Evolutionary conservation across 2,888 invertebrate species (phyloP), one percentile per base, ranked within the genome.

Genomic region (Epistrophella euchroma): DNA sequence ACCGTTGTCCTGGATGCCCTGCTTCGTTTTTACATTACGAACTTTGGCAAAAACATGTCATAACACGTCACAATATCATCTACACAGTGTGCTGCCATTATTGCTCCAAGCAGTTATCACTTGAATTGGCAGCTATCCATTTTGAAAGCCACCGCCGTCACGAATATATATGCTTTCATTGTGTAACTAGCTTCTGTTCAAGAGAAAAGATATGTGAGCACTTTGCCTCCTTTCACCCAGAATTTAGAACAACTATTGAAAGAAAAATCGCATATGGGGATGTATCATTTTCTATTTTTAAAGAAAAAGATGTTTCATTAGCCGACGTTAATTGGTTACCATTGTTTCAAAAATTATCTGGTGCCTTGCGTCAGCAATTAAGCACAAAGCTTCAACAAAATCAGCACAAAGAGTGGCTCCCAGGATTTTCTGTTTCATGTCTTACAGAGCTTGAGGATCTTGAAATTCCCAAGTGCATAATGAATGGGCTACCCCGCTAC

Each of bases 41-140:
- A 2, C 56, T 89, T 7, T 90, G 89, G 90, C 50, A 76, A 22
- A 85, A 80, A 2, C 90, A 89, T 35, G 84, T 90, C 80, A 75
- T 15, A 9, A n/a, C 43, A 7, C 88, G 89, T 0, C 90, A 90
- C 64, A 52, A 71, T n/a, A 64, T 79, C 5, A 22, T 4, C 1
- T 15, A 43, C 2, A 17, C 7, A 9, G 43, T 66, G 1, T 15
- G n/a, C 0, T 84, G 84, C 4, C 74, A 71, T 13, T 71, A 84
- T 32, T 84, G 84, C 11, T 15, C 17, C 11, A 40, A 64, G 4
- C 7, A 45, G 1, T n/a, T 79, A 0, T 5, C 62, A 10, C 43
- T 84, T 15, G 52, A 66, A 17, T n/a, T 32, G 2, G 56, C 22
- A 15, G 43, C 5, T 0, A 3, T 35, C 0, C 73, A 86, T 58